Conservation (phyloP, 2,888 invertebrate genomes). For the Sepioteuthis lessoniana region DNA sequence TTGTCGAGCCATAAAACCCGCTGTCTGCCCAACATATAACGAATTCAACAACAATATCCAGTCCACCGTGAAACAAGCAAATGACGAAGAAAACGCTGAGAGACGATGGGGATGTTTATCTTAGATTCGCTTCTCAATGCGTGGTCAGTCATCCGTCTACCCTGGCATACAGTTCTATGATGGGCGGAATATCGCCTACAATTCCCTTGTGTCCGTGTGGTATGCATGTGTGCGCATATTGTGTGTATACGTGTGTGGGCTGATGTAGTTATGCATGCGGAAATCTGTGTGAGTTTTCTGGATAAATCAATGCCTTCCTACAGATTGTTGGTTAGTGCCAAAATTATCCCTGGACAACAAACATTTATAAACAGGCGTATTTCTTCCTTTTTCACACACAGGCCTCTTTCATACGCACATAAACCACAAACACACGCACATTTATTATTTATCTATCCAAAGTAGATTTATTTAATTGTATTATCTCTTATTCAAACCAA, state of each 20-base stretch:
- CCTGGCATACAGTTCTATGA: not conserved
- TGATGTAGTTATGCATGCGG: too few species aligned
- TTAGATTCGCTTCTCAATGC: not conserved
- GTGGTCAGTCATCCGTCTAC: not conserved
- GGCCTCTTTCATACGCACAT: too few species aligned
- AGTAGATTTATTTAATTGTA: not conserved
- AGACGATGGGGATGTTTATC: not conserved
- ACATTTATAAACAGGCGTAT: too few species aligned
- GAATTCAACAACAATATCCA: not conserved
- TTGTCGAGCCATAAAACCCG: constrained; percentile 8
- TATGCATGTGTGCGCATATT: too few species aligned
- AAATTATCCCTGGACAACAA: too few species aligned
- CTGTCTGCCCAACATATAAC: not conserved
- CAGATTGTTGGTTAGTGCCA: too few species aligned
- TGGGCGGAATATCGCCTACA: not conserved
- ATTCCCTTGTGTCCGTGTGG: not conserved
- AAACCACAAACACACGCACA: too few species aligned
- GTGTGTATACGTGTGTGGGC: too few species aligned
- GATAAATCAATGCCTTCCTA: too few species aligned
- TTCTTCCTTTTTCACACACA: too few species aligned
- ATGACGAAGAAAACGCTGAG: not conserved
- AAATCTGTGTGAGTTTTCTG: too few species aligned
- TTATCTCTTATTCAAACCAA: too few species aligned
- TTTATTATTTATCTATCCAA: not conserved
- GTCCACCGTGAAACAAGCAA: constrained; percentile 33